Percentiles rank a stretch among this genome's conserved stretches.
Conservation (phyloP, 2,888 invertebrate species). For the Agrochola litura region DNA sequence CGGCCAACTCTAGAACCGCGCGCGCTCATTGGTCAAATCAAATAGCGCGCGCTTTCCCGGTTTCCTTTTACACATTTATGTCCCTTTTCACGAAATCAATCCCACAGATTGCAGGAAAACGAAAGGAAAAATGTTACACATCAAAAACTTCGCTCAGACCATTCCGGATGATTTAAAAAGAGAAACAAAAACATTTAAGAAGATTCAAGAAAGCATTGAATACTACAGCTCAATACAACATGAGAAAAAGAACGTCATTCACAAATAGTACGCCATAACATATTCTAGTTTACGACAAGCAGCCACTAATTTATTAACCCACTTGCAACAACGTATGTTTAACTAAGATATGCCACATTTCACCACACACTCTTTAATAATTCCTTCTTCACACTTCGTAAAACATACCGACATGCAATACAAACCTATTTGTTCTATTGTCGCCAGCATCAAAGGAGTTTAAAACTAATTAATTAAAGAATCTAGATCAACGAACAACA, state of each 20-base stretch:
- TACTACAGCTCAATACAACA: conserved; percentile 6
- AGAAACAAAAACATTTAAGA: not conserved
- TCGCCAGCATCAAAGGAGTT: conserved; percentile 69
- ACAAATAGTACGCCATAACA: conserved; percentile 25
- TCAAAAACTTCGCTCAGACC: not conserved
- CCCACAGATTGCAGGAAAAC: too few species aligned
- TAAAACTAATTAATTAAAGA: conserved; percentile 72
- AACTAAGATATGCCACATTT: conserved; percentile 49
- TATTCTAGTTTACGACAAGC: conserved; percentile 43
- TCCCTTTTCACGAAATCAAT: too few species aligned
- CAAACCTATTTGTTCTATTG: conserved; percentile 62
- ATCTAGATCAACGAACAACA: conserved; percentile 65
- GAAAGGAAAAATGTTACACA: too few species aligned
- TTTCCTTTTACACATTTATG: too few species aligned
- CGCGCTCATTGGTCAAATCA: too few species aligned
- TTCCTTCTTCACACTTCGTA: conserved; percentile 62
- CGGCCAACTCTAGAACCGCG: too few species aligned
- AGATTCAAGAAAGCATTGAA: not conserved
- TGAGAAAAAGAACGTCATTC: conserved; percentile 21
- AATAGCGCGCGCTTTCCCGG: too few species aligned
- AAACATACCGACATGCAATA: conserved; percentile 61
- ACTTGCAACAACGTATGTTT: conserved; percentile 46
- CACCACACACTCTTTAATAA: conserved; percentile 60
- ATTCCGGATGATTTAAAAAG: not conserved
- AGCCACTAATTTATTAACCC: conserved; percentile 49